Evolutionary conservation across 2,113 vertebrate genomes (phyloP).

Genomic region (Tetrax tetrax): DNA sequence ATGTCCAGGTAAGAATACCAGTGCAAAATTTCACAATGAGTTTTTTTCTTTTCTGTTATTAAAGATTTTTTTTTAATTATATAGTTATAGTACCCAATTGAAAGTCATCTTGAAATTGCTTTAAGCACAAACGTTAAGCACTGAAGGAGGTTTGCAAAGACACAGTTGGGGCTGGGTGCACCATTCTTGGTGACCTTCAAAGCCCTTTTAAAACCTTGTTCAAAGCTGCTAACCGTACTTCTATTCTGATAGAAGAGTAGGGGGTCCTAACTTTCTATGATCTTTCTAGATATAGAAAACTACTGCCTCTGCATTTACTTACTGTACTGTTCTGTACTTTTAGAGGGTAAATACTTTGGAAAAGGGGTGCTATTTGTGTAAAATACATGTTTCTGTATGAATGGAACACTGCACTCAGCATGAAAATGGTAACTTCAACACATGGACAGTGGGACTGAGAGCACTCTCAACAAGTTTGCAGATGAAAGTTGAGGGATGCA

Average conservation of each 20-base stretch:
- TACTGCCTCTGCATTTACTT: neutral
- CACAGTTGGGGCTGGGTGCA: neutral
- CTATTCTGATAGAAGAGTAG: neutral
- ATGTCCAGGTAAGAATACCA: neutral
- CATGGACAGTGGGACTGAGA: neutral
- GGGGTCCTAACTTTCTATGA: neutral
- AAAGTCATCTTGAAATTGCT: neutral
- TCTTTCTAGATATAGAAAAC: neutral
- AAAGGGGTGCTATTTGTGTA: neutral
- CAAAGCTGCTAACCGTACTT: neutral
- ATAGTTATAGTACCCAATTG: neutral
- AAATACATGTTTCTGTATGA: neutral
- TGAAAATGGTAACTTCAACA: neutral
- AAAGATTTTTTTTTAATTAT: neutral
- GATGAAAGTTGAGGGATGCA: neutral
- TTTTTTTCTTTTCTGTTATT: neutral
- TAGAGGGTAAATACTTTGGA: neutral
- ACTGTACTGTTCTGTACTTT: neutral
- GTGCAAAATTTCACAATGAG: neutral
- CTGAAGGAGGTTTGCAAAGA: neutral
- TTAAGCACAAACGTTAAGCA: neutral
- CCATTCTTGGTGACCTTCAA: neutral
- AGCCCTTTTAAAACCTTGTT: neutral
- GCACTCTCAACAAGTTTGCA: neutral
- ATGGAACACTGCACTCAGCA: neutral